Conservation (phyloP, 2,888 invertebrate genomes). For the Dilophus febrilis region DNA sequence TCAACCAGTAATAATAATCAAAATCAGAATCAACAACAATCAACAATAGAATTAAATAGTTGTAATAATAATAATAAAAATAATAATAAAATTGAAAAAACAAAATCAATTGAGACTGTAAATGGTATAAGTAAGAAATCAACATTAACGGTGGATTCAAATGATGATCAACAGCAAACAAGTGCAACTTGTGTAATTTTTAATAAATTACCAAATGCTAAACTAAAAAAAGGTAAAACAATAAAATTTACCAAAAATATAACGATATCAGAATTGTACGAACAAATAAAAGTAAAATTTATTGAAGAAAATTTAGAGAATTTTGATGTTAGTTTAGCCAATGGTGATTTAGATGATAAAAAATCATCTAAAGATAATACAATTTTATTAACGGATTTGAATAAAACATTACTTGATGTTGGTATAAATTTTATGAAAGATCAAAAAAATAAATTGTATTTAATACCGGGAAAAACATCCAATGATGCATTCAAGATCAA, state of each 20-base stretch:
- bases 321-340: neutral
- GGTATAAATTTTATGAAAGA: slow-evolving; percentile 4
- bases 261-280: slow-evolving; percentile 22
- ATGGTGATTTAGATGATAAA: slow-evolving; percentile 4
- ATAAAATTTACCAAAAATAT: slow-evolving; percentile 23
- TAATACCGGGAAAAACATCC: neutral
- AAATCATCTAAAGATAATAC: neutral
- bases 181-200: slow-evolving; percentile 17
- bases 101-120: too few species aligned
- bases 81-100: too few species aligned
- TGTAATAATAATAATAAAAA: too few species aligned
- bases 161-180: too few species aligned
- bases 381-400: slow-evolving; percentile 10
- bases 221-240: slow-evolving; percentile 25
- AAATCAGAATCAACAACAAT: too few species aligned
- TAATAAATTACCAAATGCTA: slow-evolving; percentile 26
- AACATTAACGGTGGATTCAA: too few species aligned
- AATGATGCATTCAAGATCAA: neutral
- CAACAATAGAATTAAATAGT: too few species aligned
- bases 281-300: slow-evolving; percentile 24
- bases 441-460: neutral
- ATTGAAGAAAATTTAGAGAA: slow-evolving; percentile 22
- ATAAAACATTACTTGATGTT: slow-evolving; percentile 5
- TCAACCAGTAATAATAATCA: too few species aligned
- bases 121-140: too few species aligned